Evolutionary conservation across 2,888 invertebrate genomes (phyloP).

Genomic region (Noctua fimbriata): DNA sequence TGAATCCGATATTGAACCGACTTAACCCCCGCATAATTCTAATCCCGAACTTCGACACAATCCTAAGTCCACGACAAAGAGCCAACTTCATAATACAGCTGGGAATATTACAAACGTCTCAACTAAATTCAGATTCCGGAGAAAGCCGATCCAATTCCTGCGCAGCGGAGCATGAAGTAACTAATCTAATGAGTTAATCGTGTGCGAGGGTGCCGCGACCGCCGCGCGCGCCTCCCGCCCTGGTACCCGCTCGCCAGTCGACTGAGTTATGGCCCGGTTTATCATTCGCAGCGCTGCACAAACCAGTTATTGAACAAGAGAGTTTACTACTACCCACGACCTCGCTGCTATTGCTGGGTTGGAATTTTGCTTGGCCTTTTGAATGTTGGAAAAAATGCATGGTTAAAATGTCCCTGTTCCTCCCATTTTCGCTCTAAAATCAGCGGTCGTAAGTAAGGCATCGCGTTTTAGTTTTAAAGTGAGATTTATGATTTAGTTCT

Average conservation of each 20-base stretch:
- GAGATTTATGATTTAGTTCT: background rate
- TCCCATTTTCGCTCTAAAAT: background rate
- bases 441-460: background rate
- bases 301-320: slow-evolving; percentile 60
- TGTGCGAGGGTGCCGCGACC: slow-evolving; percentile 51
- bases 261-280: slow-evolving; percentile 58
- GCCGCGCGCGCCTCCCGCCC: slow-evolving; percentile 33
- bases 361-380: slow-evolving; percentile 14
- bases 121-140: slow-evolving; percentile 59
- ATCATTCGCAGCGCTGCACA: slow-evolving; percentile 59
- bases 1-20: slow-evolving; percentile 14
- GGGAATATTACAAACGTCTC: slow-evolving; percentile 49
- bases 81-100: slow-evolving; percentile 32
- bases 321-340: slow-evolving; percentile 38
- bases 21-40: slow-evolving; percentile 19
- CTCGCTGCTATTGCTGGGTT: slow-evolving; percentile 24
- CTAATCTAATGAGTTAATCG: slow-evolving; percentile 66
- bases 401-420: background rate
- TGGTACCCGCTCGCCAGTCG: slow-evolving; percentile 29
- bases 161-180: slow-evolving; percentile 59
- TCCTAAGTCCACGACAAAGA: slow-evolving; percentile 23
- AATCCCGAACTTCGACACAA: slow-evolving; percentile 23
- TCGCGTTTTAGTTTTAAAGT: background rate
- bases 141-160: slow-evolving; percentile 62
- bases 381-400: slow-evolving; percentile 11